Conservation (phyloP, 2,888 invertebrate genomes). For the Osedax fenrisi region DNA sequence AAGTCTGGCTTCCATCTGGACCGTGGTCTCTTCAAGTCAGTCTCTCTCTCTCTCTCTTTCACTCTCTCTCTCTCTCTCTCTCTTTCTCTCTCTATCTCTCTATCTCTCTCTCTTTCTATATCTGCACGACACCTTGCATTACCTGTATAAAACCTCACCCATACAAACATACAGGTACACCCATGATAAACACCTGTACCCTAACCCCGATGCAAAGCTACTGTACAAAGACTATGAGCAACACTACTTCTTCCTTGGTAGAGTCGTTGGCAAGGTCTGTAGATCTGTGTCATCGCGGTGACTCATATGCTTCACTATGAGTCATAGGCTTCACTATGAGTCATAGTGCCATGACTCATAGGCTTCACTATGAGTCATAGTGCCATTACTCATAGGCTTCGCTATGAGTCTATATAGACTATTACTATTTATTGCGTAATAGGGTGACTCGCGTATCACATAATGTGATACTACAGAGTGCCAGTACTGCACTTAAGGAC, state of each 20-base stretch:
- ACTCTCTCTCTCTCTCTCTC: neutral
- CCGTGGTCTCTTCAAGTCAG: constrained; percentile 68
- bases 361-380: too few species aligned
- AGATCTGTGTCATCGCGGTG: too few species aligned
- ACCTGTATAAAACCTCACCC: too few species aligned
- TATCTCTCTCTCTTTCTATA: neutral
- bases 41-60: neutral
- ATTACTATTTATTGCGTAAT: too few species aligned
- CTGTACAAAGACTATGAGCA: constrained; percentile 72
- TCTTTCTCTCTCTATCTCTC: neutral
- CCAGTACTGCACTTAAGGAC: too few species aligned
- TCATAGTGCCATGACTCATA: too few species aligned
- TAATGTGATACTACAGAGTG: too few species aligned
- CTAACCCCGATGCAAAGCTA: constrained; percentile 75
- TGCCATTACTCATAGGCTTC: too few species aligned
- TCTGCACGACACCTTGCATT: neutral
- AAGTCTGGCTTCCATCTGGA: constrained; percentile 90
- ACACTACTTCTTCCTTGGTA: constrained; percentile 86
- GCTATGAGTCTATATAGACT: too few species aligned
- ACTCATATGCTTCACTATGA: too few species aligned
- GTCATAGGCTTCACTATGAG: too few species aligned
- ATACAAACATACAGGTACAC: constrained; percentile 61
- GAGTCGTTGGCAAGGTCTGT: constrained; percentile 85
- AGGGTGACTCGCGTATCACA: too few species aligned
- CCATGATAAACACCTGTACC: constrained; percentile 81